Base-by-base conservation (phyloP, 2,797 vertebrate species). In the Notamacropus eugenii region DNA sequence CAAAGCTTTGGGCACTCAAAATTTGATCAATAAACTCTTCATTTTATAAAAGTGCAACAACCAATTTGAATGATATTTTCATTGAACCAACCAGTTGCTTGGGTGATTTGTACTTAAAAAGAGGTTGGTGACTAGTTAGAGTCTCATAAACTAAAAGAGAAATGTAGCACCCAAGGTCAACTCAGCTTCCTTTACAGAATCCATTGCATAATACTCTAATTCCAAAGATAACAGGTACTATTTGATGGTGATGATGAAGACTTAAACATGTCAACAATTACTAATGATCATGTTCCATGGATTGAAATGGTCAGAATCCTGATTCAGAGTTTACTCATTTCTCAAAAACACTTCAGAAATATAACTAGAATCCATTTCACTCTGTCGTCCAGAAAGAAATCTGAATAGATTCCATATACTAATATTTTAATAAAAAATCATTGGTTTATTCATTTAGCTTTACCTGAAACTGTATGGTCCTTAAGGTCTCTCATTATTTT, bases 391-490 rank as follows among this genome's bases (percentile, higher is more conserved):
- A 94, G 95, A 91, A 0, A 92, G 54, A 67, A 97, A 95, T 92
- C 22, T 0, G 95, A 95, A 95, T 90, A 27, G 5, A 95, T 56
- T 54, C 54, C 82, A 93, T 92, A 74, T 52, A 16, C 3, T 90
- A 55, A 92, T n/a, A 97, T 59, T 93, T 46, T 93, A 94, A 97
- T 92, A 34, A 94, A 96, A 82, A 82, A 90, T 62, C 59, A 93
- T 13, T 54, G 62, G 52, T 58, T 94, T 58, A 55, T 82, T 58
- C 29, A 54, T 11, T 96, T 90, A 40, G 58, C 94, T 98, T 96
- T 99, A 99, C 99, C 99, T 99, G 99, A 99, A 97, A 99, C 99
- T 46, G 99, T 99, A 98, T 99, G 99, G 98, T 99, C 99, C 98
- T 99, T 99, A 29, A 99, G 98, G 98, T 99, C 99, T 98, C 99